Conservation (phyloP, 2,888 invertebrate species). For the Proisotoma minuta region DNA sequence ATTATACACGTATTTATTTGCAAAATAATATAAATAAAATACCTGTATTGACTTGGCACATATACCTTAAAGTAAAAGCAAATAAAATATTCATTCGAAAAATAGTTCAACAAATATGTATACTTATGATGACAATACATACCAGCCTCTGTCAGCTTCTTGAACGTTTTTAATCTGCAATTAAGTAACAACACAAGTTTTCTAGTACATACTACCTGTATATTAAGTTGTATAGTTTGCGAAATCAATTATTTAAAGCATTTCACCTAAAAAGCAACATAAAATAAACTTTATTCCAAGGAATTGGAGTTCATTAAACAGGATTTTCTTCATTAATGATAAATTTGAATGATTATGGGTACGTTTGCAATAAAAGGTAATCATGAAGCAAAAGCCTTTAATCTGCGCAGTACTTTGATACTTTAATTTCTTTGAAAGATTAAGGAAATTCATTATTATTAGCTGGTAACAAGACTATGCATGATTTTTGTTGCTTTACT, state of each 20-base stretch:
- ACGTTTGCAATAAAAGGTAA: conserved; percentile 1
- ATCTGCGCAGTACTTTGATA: too few relatives aligned
- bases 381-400: background rate
- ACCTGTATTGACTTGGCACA: conserved; percentile 67
- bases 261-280: background rate
- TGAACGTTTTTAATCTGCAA: conserved; percentile 73
- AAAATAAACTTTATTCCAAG: background rate
- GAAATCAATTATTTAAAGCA: background rate
- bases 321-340: conserved; percentile 3
- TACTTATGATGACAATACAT: conserved; percentile 54
- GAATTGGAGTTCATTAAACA: background rate
- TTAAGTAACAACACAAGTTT: conserved; percentile 6
- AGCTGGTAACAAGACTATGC: too few relatives aligned
- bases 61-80: conserved; percentile 15
- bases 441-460: too few relatives aligned
- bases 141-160: conserved; percentile 84
- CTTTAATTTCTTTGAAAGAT: too few relatives aligned
- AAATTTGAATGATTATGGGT: background rate
- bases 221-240: background rate
- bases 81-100: conserved; percentile 5
- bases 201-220: background rate
- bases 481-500: too few relatives aligned
- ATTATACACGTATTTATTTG: background rate
- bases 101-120: conserved; percentile 2
- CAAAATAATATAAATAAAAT: conserved; percentile 50